A percentile compares a stretch with the other conserved stretches of the same genome.
Conservation (phyloP, 1,140 invertebrate genomes). For the Euwallacea fornicatus region DNA sequence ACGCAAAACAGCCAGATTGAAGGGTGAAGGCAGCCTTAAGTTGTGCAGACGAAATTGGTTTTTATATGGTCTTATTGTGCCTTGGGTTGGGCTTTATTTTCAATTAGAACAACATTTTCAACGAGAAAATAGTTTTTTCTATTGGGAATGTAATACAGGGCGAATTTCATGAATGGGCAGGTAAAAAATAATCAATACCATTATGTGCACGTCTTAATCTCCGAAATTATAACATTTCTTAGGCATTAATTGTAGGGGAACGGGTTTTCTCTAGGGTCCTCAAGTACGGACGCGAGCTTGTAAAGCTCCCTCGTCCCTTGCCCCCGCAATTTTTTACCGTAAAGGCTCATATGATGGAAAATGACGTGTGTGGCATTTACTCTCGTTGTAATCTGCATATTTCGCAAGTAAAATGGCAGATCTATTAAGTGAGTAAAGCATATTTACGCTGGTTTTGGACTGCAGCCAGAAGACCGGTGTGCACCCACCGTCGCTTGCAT, state of each 20-base stretch:
- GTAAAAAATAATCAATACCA: background rate
- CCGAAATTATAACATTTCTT: background rate
- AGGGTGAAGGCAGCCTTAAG: background rate
- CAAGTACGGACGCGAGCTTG: too few relatives aligned
- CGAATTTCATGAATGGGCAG: background rate
- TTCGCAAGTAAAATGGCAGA: too few relatives aligned
- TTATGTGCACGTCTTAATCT: background rate
- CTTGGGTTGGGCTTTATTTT: background rate
- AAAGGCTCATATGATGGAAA: too few relatives aligned
- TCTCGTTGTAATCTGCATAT: too few relatives aligned
- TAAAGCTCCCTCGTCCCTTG: too few relatives aligned
- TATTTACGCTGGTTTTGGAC: too few relatives aligned
- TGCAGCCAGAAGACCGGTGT: too few relatives aligned
- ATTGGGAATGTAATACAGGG: background rate
- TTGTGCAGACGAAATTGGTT: background rate
- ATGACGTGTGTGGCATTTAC: too few relatives aligned
- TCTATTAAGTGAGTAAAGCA: too few relatives aligned
- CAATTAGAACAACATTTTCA: background rate
- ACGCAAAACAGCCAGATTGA: background rate
- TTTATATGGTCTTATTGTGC: background rate
- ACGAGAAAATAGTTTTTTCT: background rate
- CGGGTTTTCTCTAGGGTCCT: too few relatives aligned
- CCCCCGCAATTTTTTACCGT: too few relatives aligned
- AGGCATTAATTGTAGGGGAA: background rate
- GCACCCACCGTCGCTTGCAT: too few relatives aligned